Evolutionary conservation across 2,113 vertebrate genomes (phyloP), one percentile per base, ranked within the genome.

Genomic region (Oreocharis arfaki): DNA sequence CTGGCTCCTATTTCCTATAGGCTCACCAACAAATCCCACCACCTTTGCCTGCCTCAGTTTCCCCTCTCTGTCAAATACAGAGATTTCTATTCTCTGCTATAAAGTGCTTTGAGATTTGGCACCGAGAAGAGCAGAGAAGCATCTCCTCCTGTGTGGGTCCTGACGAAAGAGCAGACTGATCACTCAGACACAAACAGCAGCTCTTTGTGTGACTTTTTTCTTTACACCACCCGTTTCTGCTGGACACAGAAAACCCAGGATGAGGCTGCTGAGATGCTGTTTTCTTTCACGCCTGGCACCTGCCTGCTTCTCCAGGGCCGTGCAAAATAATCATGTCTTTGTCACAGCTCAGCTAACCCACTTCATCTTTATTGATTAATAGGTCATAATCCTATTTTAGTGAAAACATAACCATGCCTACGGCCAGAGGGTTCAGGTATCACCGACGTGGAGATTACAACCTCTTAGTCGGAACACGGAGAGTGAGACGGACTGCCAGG

Each of bases 281-380:
- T 89, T 75, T 17, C 63, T 90, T 69, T 80, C 50, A 22, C 19
- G 60, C 76, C n/a, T n/a, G 71, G 7, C 68, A 90, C 77, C 85
- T 60, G 68, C 73, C 71, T 74, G 28, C 73, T 70, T 57, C 89
- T 74, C 44, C 83, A 35, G 78, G n/a, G 26, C 87, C 3, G 1
- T 42, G 68, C 16, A 35, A 84, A 93, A 78, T 61, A 78, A 39
- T 53, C 90, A 50, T 0, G 0, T 68, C 79, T 89, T 89, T 81
- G 44, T 92, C 55, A 16, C 2, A 1, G 61, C 83, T 84, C 20
- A 2, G 30, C 88, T 79, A 53, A 56, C 86, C 68, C 84, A 50
- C 96, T 95, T 84, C 86, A 76, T 92, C 92, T 96, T 87, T 79
- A 87, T 92, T 87, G 94, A 89, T 93, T 95, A 93, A 90, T 75